These are phyloP conservation scores for Acromyrmex echinatior DNA, from an alignment of 1,140 invertebrate genomes.

Conservation along the genomic window DNA sequence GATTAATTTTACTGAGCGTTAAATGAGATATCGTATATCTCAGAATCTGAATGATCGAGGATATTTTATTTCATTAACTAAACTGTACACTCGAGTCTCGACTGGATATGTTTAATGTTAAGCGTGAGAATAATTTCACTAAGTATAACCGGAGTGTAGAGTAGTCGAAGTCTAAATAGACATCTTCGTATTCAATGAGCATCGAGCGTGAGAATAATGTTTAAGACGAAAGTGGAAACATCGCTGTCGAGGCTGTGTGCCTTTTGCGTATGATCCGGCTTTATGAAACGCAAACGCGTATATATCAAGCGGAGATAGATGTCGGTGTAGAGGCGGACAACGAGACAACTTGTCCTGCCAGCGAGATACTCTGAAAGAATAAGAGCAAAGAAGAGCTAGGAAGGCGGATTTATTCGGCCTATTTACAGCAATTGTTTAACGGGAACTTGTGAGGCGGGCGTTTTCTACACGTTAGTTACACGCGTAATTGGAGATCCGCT, in stretches of 20 bases:
- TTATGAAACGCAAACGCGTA: background rate
- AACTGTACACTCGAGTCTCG: background rate
- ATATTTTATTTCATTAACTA: constrained; percentile 30
- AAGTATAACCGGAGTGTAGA: no score
- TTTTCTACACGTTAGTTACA: constrained; percentile 58
- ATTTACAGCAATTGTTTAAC: constrained; percentile 67
- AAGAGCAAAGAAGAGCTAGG: constrained; percentile 30
- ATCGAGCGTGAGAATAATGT: constrained; percentile 50
- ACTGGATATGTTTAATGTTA: background rate
- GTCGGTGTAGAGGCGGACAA: constrained; percentile 16
- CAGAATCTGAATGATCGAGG: constrained; percentile 23
- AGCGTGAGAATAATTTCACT: constrained; percentile 30
- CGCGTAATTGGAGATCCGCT: constrained; percentile 65
- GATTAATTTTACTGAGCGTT: background rate
- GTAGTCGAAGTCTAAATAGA: constrained; percentile 36
- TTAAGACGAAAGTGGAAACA: constrained; percentile 47
- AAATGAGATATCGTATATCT: background rate
- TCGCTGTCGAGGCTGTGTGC: background rate
- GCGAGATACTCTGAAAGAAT: constrained; percentile 35
- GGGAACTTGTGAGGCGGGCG: constrained; percentile 31
- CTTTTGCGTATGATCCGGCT: constrained; percentile 33
- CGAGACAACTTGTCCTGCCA: constrained; percentile 38
- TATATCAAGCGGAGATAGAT: constrained; percentile 23
- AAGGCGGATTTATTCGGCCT: constrained; percentile 56
- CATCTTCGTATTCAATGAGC: constrained; percentile 40